Evolutionary conservation across 2,113 vertebrate genomes (phyloP).

Genomic region (Sclerurus mexicanus): DNA sequence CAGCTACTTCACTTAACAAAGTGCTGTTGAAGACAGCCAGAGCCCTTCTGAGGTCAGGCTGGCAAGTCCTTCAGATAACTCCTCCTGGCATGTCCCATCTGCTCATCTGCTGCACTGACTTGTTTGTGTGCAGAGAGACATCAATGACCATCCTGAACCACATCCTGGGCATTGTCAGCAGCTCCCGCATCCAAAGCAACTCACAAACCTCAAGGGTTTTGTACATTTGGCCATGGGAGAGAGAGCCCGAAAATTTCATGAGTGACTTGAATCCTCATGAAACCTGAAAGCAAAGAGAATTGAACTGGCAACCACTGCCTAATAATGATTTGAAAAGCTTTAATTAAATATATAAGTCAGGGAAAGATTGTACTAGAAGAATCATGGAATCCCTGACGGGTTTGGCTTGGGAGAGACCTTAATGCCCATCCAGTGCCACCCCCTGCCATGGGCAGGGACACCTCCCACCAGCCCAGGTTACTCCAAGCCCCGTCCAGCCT

Average conservation of each 20-base stretch:
- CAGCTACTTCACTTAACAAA: not conserved
- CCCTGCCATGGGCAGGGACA: not conserved
- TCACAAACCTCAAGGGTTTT: not conserved
- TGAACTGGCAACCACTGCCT: not conserved
- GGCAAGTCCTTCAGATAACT: not conserved
- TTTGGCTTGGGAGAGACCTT: not conserved
- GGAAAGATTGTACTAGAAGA: not conserved
- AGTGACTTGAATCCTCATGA: not conserved
- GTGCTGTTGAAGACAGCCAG: not conserved
- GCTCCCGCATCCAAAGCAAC: not conserved
- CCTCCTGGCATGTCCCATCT: not conserved
- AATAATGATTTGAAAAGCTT: not conserved
- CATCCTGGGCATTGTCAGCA: not conserved
- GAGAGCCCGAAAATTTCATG: not conserved
- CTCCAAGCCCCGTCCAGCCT: not conserved
- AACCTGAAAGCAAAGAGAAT: not conserved
- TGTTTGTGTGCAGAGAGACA: not conserved
- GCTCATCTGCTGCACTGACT: not conserved
- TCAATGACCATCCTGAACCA: fast-evolving
- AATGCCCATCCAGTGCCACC: fast-evolving
- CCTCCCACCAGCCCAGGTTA: not conserved
- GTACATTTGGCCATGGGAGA: fast-evolving
- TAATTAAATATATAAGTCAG: not conserved
- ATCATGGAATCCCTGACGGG: not conserved
- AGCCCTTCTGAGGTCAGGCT: not conserved